phyloP scores from a whole-genome alignment of 1,140 invertebrate genomes.

The Lasioglossum baleicum region DNA sequence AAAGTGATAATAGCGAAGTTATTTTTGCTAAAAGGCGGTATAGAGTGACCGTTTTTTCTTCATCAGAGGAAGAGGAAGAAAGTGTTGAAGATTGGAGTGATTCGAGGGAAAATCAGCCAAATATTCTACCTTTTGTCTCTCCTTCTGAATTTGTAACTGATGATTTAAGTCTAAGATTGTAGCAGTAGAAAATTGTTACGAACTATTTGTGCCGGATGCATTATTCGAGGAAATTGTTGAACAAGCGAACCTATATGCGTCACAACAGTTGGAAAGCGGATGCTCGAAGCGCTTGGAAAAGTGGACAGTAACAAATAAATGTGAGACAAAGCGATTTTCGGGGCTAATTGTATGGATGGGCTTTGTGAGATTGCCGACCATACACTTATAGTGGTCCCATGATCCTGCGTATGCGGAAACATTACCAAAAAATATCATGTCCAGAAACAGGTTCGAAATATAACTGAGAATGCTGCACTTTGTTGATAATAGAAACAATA shows the following conservation, averaged over 20 bases:
- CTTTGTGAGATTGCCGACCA: slow-evolving; percentile 20
- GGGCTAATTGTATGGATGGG: slow-evolving; percentile 20
- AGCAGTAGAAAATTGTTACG: neutral
- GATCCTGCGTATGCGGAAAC: slow-evolving; percentile 16
- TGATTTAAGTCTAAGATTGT: neutral
- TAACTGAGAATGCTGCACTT: slow-evolving; percentile 72
- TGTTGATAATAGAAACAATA: slow-evolving; percentile 60
- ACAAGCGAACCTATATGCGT: neutral
- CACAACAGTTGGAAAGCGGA: neutral
- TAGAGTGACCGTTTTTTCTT: too few species aligned
- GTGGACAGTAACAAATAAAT: neutral
- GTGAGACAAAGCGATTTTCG: neutral
- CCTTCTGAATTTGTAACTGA: neutral
- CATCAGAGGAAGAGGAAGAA: too few species aligned
- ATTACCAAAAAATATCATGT: slow-evolving; percentile 54
- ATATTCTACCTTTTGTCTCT: too few species aligned
- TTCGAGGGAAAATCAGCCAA: too few species aligned
- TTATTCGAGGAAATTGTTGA: neutral
- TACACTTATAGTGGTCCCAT: slow-evolving; percentile 15
- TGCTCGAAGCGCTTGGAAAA: neutral
- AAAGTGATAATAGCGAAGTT: too few species aligned
- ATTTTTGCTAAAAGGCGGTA: too few species aligned
- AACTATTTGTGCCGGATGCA: neutral
- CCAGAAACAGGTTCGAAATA: slow-evolving; percentile 71
- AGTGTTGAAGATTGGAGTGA: too few species aligned